These are phyloP conservation scores for Caenorhabditis afra DNA, from an alignment of 2,888 invertebrate genomes.

Conservation along the genomic window DNA sequence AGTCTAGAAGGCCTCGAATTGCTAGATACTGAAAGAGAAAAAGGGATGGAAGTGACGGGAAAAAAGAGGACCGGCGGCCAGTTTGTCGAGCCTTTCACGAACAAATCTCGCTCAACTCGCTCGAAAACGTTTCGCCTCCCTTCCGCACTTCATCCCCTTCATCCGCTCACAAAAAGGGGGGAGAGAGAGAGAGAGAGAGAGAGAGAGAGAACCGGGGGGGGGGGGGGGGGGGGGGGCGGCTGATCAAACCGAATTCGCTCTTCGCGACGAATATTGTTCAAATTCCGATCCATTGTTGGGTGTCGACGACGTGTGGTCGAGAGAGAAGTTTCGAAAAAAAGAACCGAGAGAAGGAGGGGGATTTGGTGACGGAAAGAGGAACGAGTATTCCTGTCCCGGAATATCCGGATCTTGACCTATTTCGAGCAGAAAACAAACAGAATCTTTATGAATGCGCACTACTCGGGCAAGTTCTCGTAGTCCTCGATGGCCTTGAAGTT, in stretches of 20 bases:
- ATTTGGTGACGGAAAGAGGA: no score
- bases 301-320: constrained; percentile 21
- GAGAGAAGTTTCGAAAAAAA: constrained; percentile 4
- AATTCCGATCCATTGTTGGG: constrained; percentile 36
- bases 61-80: background rate
- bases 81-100: background rate
- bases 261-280: constrained; percentile 40
- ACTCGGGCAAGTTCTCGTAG: constrained; percentile 11
- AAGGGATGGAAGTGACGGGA: background rate
- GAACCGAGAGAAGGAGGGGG: background rate
- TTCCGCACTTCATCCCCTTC: background rate
- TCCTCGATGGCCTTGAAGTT: constrained; percentile 43
- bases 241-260: constrained; percentile 50
- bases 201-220: constrained; percentile 15
- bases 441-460: background rate
- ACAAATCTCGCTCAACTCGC: background rate
- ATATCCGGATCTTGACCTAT: constrained; percentile 47
- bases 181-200: background rate
- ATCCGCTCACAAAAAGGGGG: constrained; percentile 7
- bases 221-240: constrained; percentile 23
- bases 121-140: constrained; percentile 5
- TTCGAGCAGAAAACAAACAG: constrained; percentile 24
- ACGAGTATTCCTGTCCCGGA: background rate
- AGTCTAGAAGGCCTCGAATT: no score
- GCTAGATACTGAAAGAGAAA: no score